A percentile compares a stretch with the other conserved stretches of the same genome.
These are phyloP conservation scores for Eubasilissa splendida DNA, from an alignment of 2,888 invertebrate genomes.

Conservation along the genomic window DNA sequence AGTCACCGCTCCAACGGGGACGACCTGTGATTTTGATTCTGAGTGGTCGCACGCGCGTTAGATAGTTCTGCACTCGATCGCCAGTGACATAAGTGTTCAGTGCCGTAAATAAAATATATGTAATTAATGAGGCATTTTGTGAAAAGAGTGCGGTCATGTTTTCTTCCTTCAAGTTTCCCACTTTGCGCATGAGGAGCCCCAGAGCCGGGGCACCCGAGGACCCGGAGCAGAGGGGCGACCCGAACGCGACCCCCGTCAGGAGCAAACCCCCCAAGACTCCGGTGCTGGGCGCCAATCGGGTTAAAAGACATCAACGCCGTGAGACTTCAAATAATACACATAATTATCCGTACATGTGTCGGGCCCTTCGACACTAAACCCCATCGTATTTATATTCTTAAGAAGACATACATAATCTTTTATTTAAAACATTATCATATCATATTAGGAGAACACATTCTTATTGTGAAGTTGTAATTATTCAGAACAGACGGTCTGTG, in stretches of 20 bases:
- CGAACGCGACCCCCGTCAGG: constrained; percentile 64
- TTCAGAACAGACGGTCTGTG: no score
- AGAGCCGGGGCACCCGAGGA: constrained; percentile 70
- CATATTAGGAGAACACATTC: no score
- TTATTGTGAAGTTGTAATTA: no score
- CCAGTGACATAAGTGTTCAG: not conserved
- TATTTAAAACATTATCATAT: no score
- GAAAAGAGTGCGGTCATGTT: constrained; percentile 66
- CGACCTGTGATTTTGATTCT: constrained; percentile 12
- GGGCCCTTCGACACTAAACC: no score
- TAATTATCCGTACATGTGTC: no score
- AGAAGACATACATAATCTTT: no score
- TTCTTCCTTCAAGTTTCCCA: constrained; percentile 72
- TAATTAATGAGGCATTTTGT: constrained; percentile 14
- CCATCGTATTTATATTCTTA: no score
- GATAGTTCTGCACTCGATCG: not conserved
- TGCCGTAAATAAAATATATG: not conserved
- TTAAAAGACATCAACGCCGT: constrained; percentile 71
- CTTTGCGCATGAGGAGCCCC: constrained; percentile 66
- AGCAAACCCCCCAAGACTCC: constrained; percentile 75
- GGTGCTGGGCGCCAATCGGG: constrained; percentile 68
- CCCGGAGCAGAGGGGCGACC: constrained; percentile 59
- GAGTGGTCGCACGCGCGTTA: constrained; percentile 7
- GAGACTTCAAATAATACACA: constrained; percentile 60
- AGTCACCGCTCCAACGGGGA: constrained; percentile 26